Conservation (phyloP, 2,888 invertebrate genomes). For the Polia nebulosa region DNA sequence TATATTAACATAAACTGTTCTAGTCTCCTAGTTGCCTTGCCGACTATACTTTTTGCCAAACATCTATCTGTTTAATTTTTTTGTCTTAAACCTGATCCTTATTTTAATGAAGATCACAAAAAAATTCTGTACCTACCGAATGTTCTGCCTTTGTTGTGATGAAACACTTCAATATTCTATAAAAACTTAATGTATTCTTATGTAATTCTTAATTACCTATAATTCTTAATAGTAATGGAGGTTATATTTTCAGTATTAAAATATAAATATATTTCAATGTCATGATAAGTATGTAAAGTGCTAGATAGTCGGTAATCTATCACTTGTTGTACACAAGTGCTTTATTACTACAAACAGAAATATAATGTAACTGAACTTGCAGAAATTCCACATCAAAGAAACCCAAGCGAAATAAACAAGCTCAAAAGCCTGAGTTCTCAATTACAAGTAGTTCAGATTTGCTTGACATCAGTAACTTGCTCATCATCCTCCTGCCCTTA, state of each 20-base stretch:
- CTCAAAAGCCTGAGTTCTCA: not conserved
- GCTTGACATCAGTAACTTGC: not conserved
- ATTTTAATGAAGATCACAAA: conserved; percentile 42
- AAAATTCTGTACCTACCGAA: conserved; percentile 22
- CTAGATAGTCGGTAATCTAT: not conserved
- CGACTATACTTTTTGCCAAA: conserved; percentile 13
- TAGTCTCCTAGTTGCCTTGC: not conserved
- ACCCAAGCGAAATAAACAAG: not conserved
- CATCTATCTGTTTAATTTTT: conserved; percentile 28
- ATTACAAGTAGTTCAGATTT: not conserved
- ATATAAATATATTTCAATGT: conserved; percentile 14
- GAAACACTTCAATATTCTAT: conserved; percentile 31
- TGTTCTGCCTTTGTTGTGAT: conserved; percentile 20
- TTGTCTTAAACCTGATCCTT: conserved; percentile 26
- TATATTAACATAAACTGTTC: not conserved
- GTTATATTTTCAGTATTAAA: conserved; percentile 9
- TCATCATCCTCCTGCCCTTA: not conserved
- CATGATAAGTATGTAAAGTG: not conserved
- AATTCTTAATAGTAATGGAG: not conserved
- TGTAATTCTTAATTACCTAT: conserved; percentile 5
- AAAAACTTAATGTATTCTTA: conserved; percentile 37
- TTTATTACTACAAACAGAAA: conserved; percentile 5
- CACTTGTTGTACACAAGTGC: not conserved
- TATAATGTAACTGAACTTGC: not conserved
- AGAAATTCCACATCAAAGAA: not conserved